Percentiles rank a stretch among this genome's conserved stretches.
phyloP scores from a whole-genome alignment of 2,888 invertebrate genomes.

The Zaprionus obscuricornis region DNA sequence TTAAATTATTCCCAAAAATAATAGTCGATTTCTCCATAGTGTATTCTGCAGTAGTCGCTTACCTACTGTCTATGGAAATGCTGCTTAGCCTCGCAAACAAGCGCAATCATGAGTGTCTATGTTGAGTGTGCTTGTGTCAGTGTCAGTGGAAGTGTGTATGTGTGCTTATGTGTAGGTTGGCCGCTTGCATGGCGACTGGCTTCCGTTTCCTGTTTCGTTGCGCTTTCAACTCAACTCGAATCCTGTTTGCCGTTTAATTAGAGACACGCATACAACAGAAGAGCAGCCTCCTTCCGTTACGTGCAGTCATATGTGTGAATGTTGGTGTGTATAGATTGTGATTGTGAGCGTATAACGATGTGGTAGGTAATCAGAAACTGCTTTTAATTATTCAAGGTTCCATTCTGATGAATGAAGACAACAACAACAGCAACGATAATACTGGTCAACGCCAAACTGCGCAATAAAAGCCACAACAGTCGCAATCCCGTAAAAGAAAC shows the following conservation, averaged over 20 bases:
- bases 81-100: constrained; percentile 72
- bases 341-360: constrained; percentile 76
- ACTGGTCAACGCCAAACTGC: constrained; percentile 59
- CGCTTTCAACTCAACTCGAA: constrained; percentile 78
- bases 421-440: constrained; percentile 59
- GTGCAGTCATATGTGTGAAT: constrained; percentile 40
- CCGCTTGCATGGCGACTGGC: constrained; percentile 71
- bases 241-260: constrained; percentile 78
- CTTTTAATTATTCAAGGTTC: constrained; percentile 83
- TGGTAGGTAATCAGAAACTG: constrained; percentile 83
- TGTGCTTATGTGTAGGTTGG: constrained; percentile 35
- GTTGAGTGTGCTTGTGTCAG: constrained; percentile 14
- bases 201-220: constrained; percentile 79
- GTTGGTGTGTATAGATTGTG: constrained; percentile 49
- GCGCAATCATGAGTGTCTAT: constrained; percentile 48
- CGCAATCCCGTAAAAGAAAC: constrained; percentile 61
- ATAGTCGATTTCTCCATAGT: too few relatives aligned
- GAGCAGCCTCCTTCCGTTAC: constrained; percentile 70
- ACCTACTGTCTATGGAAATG: constrained; percentile 50
- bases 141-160: constrained; percentile 12
- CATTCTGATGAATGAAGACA: constrained; percentile 82
- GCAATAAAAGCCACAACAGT: constrained; percentile 61
- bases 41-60: constrained; percentile 39
- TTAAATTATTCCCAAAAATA: too few relatives aligned
- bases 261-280: constrained; percentile 70